Conservation (phyloP, 2,113 vertebrate genomes). For the Bothrops jararaca region DNA sequence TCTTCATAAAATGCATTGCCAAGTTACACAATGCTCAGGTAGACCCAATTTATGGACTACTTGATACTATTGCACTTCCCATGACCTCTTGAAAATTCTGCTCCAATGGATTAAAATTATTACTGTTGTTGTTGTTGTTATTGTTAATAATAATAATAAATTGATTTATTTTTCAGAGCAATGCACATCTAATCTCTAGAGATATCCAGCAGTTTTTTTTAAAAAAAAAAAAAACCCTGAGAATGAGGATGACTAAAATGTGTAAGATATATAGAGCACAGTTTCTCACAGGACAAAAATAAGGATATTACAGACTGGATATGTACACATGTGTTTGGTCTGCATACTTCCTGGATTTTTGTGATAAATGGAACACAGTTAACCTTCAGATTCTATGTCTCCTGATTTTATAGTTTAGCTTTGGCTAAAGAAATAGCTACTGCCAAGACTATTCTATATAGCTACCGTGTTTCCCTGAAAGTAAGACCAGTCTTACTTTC, state of each 20-base stretch:
- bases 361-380: not conserved
- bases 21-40: constrained; percentile 9
- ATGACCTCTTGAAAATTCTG: not conserved
- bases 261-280: not conserved
- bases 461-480: not conserved
- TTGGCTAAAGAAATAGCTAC: not conserved
- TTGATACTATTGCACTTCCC: not conserved
- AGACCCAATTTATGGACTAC: not conserved
- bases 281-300: not conserved
- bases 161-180: not conserved
- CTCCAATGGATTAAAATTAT: not conserved
- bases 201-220: not conserved
- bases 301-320: not conserved
- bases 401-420: not conserved
- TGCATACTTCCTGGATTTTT: not conserved
- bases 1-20: not conserved
- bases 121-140: too few species aligned
- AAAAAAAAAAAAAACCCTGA: not conserved
- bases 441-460: not conserved
- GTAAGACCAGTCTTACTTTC: too few species aligned
- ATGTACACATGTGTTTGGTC: not conserved
- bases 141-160: too few species aligned
- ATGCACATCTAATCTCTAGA: not conserved
- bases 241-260: not conserved
- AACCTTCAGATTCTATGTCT: not conserved